phyloP scores from a whole-genome alignment of 1,140 invertebrate species.

The Aphaenogaster ashmeadi region DNA sequence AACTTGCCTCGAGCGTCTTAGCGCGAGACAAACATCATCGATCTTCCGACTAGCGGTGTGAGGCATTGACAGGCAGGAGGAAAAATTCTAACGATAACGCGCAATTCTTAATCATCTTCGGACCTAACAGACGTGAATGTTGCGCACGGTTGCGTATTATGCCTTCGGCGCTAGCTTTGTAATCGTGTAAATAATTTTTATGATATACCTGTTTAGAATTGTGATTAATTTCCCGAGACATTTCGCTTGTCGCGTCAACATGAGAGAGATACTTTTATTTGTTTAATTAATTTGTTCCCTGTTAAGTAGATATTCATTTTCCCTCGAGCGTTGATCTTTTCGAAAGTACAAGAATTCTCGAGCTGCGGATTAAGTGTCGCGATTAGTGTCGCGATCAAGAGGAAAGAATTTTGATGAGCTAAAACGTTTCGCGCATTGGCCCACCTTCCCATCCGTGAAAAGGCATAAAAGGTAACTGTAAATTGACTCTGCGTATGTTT shows the following conservation, averaged over 20 bases:
- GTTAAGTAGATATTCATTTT: background rate
- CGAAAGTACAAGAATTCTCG: background rate
- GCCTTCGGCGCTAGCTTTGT: background rate
- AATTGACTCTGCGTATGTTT: background rate
- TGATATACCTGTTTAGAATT: background rate
- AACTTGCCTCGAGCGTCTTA: conserved; percentile 12
- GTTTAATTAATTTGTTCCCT: background rate
- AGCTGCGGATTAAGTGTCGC: background rate
- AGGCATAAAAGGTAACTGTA: conserved; percentile 23
- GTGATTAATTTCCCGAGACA: background rate
- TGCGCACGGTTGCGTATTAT: background rate
- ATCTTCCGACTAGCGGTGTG: conserved; percentile 23
- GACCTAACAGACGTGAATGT: conserved; percentile 11
- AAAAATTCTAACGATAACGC: conserved; percentile 22
- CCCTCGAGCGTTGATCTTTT: background rate
- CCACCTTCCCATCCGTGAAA: background rate
- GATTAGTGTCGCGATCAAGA: background rate
- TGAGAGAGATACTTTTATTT: background rate
- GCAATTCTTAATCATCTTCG: conserved; percentile 22
- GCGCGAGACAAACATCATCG: conserved; percentile 44
- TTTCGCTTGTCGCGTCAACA: background rate
- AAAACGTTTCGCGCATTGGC: background rate
- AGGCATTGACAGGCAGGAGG: conserved; percentile 4
- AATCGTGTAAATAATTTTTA: background rate
- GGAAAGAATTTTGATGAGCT: conserved; percentile 9